A percentile compares a stretch with the other conserved stretches of the same genome.
These are phyloP conservation scores for Cercopithecus petaurista DNA, from an alignment of 2,797 vertebrate genomes.

Conservation along the genomic window DNA sequence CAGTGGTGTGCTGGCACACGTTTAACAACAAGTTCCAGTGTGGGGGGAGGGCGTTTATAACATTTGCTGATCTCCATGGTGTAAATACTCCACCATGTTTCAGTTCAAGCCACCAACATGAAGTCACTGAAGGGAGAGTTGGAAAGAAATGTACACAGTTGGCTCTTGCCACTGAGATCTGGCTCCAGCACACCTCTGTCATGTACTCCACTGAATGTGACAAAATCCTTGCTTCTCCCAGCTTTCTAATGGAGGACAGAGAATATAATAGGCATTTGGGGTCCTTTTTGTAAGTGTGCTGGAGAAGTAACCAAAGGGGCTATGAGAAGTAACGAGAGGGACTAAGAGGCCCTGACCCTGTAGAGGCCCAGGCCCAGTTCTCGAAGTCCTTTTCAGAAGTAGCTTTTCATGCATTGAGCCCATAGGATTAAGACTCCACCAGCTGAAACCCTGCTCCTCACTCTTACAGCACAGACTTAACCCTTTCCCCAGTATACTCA, in stretches of 20 bases:
- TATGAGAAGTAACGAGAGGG: neutral
- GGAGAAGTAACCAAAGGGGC: neutral
- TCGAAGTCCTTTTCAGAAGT: neutral
- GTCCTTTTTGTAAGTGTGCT: neutral
- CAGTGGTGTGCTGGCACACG: neutral
- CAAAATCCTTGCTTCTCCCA: neutral
- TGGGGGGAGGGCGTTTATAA: neutral
- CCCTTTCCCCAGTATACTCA: neutral
- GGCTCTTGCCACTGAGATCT: neutral
- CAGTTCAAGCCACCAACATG: neutral
- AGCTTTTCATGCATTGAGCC: neutral
- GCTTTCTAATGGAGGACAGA: neutral
- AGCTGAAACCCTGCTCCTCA: neutral
- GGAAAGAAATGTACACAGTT: neutral
- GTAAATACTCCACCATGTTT: neutral
- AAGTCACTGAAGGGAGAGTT: neutral
- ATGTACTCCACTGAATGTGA: accelerated
- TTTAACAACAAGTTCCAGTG: neutral
- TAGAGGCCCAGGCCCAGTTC: neutral
- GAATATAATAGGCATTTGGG: neutral
- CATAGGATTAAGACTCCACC: neutral
- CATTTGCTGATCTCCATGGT: neutral
- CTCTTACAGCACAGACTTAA: neutral
- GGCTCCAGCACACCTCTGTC: neutral
- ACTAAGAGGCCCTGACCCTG: neutral